Evolutionary conservation across 2,797 vertebrate genomes (phyloP), one percentile per base, ranked within the genome.

Genomic region (Scyliorhinus canicula): DNA sequence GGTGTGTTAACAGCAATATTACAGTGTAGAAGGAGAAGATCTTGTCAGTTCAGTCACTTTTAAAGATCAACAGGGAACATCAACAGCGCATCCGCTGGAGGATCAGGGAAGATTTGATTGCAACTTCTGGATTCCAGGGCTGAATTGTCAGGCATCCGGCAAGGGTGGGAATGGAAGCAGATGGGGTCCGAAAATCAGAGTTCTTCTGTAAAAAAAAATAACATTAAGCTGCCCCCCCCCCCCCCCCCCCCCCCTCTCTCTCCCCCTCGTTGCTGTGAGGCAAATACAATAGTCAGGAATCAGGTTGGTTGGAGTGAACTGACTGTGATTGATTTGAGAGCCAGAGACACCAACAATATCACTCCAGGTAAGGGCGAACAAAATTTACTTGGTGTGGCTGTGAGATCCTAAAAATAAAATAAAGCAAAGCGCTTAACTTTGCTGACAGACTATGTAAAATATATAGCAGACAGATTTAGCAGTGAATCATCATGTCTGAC

Each of bases 361-460:
- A 0, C 52, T 57, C 31, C 35, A n/a, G 52, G 35, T 35, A 88
- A n/a, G 52, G n/a, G 52, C 85, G 2, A 57, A 60, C 52, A 35
- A 88, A 57, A 55, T 88, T 88, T 60, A 57, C 85, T 60, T 88
- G 52, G 85, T 88, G 85, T 60, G 52, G 60, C 55, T 16, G n/a
- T 88, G 85, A 60, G 52, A 88, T 88, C 85, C 2, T 88, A 88
- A 88, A 88, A 88, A 88, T 88, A 88, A 88, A 88, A 52, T 88
- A 88, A 88, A 35, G 52, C 52, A n/a, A 67, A 93, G 35, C n/a
- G n/a, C 26, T 67, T 67, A 93, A 63, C 19, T 93, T 93, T 67
- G 60, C 40, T 65, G 91, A 69, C 60, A 93, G n/a, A 47, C 35
- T 67, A 93, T 67, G 16, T 93, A 69, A 67, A 93, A 47, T 44